Base-by-base conservation (phyloP, 1,140 invertebrate species). In the Melanaphis sacchari region DNA sequence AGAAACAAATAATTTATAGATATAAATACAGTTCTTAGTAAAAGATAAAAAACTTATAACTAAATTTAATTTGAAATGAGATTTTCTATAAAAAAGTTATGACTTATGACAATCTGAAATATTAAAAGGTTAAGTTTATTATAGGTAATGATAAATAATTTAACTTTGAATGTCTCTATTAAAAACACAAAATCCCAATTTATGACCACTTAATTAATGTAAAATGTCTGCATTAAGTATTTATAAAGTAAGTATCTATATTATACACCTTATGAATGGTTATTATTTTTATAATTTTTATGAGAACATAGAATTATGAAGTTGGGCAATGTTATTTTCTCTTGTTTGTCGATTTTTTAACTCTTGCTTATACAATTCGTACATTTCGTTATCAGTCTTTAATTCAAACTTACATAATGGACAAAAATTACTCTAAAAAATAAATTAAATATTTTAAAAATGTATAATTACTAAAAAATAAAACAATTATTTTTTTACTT, bases 361-460 rank as follows among this genome's bases (percentile, higher is more conserved):
- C n/a, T 85, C 81, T 85, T 93, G 81, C 40, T 93, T 93, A 41
- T 85, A 93, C 22, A 84, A 24, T 36, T 93, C 91, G 54, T 93
- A 93, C 9, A 93, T 82, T 54, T 85, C 81, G 85, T 93, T 82
- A 41, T 93, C 91, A 54, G 91, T 93, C 46, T 93, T 93, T 18
- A 93, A 85, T 93, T 93, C 91, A 52, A 84, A 93, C 40, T 93
- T 93, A 84, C 91, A 93, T 40, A 93, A 46, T 18, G 91, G 91
- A 93, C 91, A 93, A 93, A 93, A 93, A 40, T 93, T 93, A 40
- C 91, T 93, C 91, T 93, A 26, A 92, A 92, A 92, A 31, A 59
- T 54, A 40, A 66, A 41, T 66, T 11, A 40, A 66, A 90, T 41
- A 90, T 38, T 38, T 31, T 59, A 43, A 31, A 24, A 24, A 59